Percentiles rank a stretch among this genome's conserved stretches.
phyloP scores from a whole-genome alignment of 2,113 vertebrate species.

The Caretta caretta region DNA sequence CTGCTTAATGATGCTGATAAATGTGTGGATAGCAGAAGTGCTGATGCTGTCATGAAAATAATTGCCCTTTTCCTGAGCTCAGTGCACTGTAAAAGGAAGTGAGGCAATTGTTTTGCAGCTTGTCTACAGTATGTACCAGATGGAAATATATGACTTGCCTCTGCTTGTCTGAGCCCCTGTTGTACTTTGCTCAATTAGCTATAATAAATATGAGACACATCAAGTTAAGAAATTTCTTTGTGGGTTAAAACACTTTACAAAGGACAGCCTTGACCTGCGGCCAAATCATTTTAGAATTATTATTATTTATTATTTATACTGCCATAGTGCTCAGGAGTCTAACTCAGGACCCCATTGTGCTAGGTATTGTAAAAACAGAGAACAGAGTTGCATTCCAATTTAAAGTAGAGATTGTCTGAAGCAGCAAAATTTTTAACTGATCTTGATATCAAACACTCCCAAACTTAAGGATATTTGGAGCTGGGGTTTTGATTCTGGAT shows the following conservation, averaged over 20 bases:
- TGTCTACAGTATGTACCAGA: background rate
- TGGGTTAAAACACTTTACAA: background rate
- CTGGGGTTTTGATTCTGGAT: background rate
- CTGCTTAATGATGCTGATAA: background rate
- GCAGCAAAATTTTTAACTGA: background rate
- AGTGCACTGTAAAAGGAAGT: background rate
- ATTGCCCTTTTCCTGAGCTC: background rate
- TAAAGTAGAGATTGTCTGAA: background rate
- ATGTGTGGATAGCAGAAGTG: background rate
- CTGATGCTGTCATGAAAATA: background rate
- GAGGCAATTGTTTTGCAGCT: background rate
- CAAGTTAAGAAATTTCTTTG: background rate
- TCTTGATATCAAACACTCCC: background rate
- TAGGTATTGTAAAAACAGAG: background rate
- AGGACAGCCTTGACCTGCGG: background rate
- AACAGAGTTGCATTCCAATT: background rate
- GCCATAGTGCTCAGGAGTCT: background rate
- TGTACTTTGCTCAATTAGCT: background rate
- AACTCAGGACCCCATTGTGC: background rate
- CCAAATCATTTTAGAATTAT: background rate
- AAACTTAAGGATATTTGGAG: background rate
- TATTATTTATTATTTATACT: background rate
- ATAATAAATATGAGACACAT: background rate
- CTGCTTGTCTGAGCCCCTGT: background rate
- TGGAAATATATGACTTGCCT: background rate